Evolutionary conservation across 2,113 vertebrate genomes (phyloP).

Genomic region (Acrocephalus kingi): DNA sequence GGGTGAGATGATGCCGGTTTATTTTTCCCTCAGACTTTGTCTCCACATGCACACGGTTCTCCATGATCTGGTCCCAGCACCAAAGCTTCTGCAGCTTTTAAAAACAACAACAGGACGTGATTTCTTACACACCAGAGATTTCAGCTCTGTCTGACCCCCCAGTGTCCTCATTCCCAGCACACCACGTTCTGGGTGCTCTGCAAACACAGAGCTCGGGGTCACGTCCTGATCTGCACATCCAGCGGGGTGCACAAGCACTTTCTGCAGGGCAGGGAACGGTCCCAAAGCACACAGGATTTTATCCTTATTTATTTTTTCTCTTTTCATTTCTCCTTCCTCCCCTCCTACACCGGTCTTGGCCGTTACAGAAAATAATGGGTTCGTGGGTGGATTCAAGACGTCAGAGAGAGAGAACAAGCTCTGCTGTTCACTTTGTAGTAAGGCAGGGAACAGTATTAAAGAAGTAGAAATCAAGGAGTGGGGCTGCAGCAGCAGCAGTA

Average conservation of each 20-base stretch:
- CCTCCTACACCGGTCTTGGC: background rate
- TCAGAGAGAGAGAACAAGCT: constrained; percentile 54
- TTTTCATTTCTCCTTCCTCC: background rate
- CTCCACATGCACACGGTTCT: background rate
- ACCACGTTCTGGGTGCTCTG: background rate
- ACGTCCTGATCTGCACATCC: background rate
- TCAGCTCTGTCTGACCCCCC: background rate
- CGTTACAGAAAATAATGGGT: constrained; percentile 45
- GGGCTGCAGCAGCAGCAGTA: constrained; percentile 28
- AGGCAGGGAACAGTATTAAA: constrained; percentile 60
- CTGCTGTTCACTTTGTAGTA: constrained; percentile 45
- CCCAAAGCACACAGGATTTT: background rate
- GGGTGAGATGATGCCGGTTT: fast-evolving
- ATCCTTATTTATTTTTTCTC: background rate
- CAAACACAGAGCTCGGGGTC: background rate
- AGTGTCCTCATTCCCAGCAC: background rate
- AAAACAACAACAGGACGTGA: background rate
- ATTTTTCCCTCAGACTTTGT: background rate
- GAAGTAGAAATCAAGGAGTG: constrained; percentile 52
- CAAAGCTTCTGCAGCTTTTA: background rate
- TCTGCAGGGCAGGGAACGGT: background rate
- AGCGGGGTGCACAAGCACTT: background rate
- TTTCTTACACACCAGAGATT: background rate
- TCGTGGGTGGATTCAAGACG: constrained; percentile 27
- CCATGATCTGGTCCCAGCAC: background rate